phyloP scores from a whole-genome alignment of 53 echinoderm and acorn worm species.

The Arbacia lixula region DNA sequence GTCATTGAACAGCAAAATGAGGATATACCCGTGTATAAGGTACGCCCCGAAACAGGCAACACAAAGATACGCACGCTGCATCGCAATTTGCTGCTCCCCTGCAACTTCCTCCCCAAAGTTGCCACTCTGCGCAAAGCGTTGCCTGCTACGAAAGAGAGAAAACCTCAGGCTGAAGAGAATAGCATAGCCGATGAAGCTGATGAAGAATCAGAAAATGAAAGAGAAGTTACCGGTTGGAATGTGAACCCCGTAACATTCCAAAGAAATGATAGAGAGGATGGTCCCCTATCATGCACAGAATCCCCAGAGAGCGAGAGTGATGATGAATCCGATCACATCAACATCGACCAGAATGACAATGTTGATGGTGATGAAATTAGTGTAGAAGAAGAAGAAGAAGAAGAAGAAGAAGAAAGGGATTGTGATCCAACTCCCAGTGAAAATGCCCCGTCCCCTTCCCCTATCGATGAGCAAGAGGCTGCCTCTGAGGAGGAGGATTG shows the following conservation, averaged over 20 bases:
- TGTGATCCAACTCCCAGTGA: no score
- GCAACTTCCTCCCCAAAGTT: slow-evolving; percentile 8
- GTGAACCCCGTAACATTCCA: background rate
- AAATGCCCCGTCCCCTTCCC: background rate
- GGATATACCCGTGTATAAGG: slow-evolving; percentile 52
- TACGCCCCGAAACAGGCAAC: background rate
- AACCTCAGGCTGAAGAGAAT: background rate
- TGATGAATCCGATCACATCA: no score
- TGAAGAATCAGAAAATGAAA: background rate
- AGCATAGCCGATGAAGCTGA: background rate
- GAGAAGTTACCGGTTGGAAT: slow-evolving; percentile 7
- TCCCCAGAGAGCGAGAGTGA: background rate
- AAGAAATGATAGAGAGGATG: background rate
- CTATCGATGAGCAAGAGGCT: slow-evolving; percentile 12
- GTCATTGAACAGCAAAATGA: slow-evolving; percentile 4
- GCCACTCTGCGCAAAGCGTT: background rate
- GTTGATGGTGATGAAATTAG: background rate
- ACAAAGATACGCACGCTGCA: slow-evolving; percentile 17
- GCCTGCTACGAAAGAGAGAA: background rate
- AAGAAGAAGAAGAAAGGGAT: no score
- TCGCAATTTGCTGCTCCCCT: slow-evolving; percentile 47
- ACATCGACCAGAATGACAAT: background rate
- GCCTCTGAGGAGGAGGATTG: slow-evolving; percentile 19
- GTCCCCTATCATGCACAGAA: no score
- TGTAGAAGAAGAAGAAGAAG: background rate